Base-by-base conservation (phyloP, 92 coral and sea anemone genomes). In the Pocillopora meandrina region DNA sequence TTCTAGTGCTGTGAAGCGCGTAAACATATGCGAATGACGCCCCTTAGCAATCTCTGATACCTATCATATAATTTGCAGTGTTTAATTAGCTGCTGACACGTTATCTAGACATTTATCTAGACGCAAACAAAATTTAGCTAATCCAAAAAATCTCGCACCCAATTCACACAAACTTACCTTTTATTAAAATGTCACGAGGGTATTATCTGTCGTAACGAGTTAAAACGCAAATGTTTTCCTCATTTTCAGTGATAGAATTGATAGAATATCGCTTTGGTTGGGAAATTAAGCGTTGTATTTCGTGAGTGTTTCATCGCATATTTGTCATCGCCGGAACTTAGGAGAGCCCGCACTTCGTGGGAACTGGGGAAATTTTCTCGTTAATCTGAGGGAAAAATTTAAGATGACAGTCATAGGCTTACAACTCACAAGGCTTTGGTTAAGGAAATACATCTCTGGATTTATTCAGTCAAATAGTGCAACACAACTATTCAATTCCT, bases 31-130 rank as follows among this genome's bases (percentile, higher is more conserved):
- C 80, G 71, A 42, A 58, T 67, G 1, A 62, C 67, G 67, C 76
- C 76, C 57, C 31, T 31, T 34, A 3, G 21, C 56, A 12, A 17
- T 77, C 23, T 71, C 52, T 64, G 76, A 74, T 73, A 73, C 15
- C 72, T 74, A 74, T 73, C 64, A 56, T 83, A 83, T 83, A 79
- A 83, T 83, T 73, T 83, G 80, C 73, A 73, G 61, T 66, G 6
- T 82, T 83, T 83, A 83, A 83, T 83, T 83, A 74, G 86, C 72
- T 73, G 86, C 58, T 73, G 86, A 73, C 78, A 74, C 52, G 55
- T 83, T 83, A 83, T 83, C 86, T 83, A 12, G 49, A 20, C 86
- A 49, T 74, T 83, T 49, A 83, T 83, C 86, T 83, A 83, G 61
- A 64, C 55, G 21, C 86, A 83, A 83, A 83, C 86, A 83, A 73